Percentiles rank a stretch among this genome's conserved stretches.
Evolutionary conservation across 2,797 vertebrate species (phyloP).

Genomic region (Manis crassicaudata): DNA sequence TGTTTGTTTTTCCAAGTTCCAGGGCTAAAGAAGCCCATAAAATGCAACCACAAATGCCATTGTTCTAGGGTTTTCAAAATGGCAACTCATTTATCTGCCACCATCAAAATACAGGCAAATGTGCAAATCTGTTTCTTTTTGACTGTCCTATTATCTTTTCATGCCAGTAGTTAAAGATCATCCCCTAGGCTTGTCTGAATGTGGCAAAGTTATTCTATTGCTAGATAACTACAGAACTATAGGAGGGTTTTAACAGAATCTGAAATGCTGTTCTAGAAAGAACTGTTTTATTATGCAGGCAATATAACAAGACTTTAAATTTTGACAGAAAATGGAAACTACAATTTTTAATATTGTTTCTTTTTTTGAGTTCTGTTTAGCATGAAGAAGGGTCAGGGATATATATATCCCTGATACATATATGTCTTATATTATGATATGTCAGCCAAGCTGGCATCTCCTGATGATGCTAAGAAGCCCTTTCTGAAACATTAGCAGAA

Average conservation of each 20-base stretch:
- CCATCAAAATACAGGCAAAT: neutral
- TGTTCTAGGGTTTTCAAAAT: neutral
- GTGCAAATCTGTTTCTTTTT: neutral
- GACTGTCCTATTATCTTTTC: neutral
- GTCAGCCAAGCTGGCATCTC: neutral
- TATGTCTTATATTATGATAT: neutral
- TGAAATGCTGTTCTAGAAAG: neutral
- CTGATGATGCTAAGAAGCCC: neutral
- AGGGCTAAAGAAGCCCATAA: neutral
- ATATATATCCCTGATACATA: too few relatives aligned
- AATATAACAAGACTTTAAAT: neutral
- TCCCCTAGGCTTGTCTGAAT: neutral
- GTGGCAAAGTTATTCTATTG: neutral
- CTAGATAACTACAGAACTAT: neutral
- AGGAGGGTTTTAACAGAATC: neutral
- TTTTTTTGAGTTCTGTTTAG: neutral
- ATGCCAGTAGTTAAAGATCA: neutral
- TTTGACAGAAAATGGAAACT: slow-evolving; percentile 10
- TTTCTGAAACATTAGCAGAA: neutral
- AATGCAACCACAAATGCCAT: slow-evolving; percentile 19
- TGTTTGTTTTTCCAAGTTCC: slow-evolving; percentile 18
- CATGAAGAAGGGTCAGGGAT: neutral
- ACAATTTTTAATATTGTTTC: neutral
- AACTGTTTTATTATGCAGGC: neutral
- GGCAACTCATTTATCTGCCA: neutral